Percentiles rank a stretch among this genome's conserved stretches.
Conservation (phyloP, 1,140 invertebrate genomes). For the Heliothis virescens region DNA sequence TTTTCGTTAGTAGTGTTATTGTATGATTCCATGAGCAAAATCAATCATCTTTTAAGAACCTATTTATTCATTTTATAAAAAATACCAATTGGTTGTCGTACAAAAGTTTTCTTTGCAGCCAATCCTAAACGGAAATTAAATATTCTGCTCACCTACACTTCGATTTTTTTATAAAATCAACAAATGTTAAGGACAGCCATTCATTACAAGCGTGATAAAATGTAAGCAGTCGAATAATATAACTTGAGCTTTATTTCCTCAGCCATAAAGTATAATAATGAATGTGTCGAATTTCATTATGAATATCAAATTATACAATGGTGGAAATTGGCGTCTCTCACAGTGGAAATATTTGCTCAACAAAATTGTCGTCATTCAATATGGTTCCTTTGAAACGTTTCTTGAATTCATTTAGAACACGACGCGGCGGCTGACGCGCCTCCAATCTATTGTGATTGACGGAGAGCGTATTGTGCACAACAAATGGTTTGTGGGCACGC, state of each 20-base stretch:
- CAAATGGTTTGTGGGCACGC: not conserved
- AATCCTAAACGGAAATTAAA: not conserved
- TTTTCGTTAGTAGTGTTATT: too few species aligned
- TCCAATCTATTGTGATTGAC: conserved; percentile 19
- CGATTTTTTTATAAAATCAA: too few species aligned
- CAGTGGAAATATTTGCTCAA: conserved; percentile 13
- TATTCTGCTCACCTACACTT: not conserved
- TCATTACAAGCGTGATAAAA: too few species aligned
- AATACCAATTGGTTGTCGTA: too few species aligned
- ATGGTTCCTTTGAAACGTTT: not conserved
- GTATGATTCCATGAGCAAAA: too few species aligned
- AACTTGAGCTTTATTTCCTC: not conserved
- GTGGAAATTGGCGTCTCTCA: conserved; percentile 12
- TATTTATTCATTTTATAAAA: too few species aligned
- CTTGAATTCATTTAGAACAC: conserved; percentile 9
- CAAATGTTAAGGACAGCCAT: too few species aligned
- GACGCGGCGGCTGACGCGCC: not conserved
- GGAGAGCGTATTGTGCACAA: conserved; percentile 12
- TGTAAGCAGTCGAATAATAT: too few species aligned
- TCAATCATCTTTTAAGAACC: too few species aligned
- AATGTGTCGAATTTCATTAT: not conserved
- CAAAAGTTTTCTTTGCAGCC: not conserved
- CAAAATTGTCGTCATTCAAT: conserved; percentile 19
- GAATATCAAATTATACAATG: not conserved
- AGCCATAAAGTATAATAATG: not conserved